These are phyloP conservation scores for Drosophila ercepeae DNA, from an alignment of 1,140 invertebrate species.

Conservation along the genomic window DNA sequence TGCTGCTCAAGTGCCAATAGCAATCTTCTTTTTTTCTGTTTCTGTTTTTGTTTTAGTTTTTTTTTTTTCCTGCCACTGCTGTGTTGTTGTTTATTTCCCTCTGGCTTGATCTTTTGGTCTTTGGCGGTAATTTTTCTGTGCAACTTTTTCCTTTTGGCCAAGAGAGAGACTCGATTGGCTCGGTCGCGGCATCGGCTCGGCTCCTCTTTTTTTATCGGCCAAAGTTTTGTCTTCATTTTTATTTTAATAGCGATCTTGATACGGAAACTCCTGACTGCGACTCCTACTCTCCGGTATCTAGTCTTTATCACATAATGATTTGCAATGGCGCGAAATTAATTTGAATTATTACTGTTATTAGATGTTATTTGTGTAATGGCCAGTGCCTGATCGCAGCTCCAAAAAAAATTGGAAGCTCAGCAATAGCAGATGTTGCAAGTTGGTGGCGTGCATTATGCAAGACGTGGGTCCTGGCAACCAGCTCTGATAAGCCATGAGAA, in stretches of 20 bases:
- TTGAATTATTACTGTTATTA: constrained; percentile 80
- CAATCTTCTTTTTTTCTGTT: constrained; percentile 59
- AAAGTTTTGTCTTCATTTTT: constrained; percentile 82
- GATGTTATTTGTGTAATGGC: constrained; percentile 60
- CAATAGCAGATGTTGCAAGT: constrained; percentile 17
- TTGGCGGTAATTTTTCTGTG: constrained; percentile 79
- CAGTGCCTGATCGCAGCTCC: constrained; percentile 29
- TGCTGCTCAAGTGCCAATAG: constrained; percentile 77
- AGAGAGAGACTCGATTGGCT: constrained; percentile 56
- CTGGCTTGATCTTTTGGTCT: constrained; percentile 79
- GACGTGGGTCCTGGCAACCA: constrained; percentile 32
- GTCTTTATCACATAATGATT: constrained; percentile 75
- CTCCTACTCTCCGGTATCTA: constrained; percentile 20
- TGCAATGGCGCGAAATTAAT: constrained; percentile 75
- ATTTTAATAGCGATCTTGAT: constrained; percentile 77
- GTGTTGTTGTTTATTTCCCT: constrained; percentile 76
- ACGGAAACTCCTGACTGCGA: constrained; percentile 17
- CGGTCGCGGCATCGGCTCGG: constrained; percentile 12
- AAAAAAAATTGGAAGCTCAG: constrained; percentile 26
- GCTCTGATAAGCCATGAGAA: constrained; percentile 59
- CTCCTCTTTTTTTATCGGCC: constrained; percentile 60
- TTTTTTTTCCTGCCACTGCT: constrained; percentile 52
- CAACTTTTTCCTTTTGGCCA: constrained; percentile 59
- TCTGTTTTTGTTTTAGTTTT: constrained; percentile 25
- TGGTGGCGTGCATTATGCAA: constrained; percentile 58